Base-by-base conservation (phyloP, 2,888 invertebrate genomes). In the Halocaridina rubra region DNA sequence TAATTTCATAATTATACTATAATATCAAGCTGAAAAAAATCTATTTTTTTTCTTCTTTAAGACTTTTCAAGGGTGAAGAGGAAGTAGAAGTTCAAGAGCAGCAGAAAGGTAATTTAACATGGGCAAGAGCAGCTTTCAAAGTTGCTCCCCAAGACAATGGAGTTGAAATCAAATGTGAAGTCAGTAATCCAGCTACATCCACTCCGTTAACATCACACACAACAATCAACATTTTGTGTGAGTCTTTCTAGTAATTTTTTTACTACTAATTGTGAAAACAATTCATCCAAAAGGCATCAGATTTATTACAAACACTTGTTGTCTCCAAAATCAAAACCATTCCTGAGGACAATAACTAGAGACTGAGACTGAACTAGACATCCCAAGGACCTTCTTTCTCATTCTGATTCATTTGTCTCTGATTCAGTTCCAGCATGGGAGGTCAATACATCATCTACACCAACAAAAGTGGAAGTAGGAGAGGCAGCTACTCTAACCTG, bases 171-270 rank as follows among this genome's bases (percentile, higher is more conserved):
- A 71, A 46, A 29, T 82, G 82, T 39, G 57, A 82, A 22, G 82
- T 78, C 53, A 53, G 77, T 46, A 82, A 72, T n/a, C 59, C 82
- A 0, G 82, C 82, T 30, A 82, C 82, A 13, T 71, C 57, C 59
- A 61, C 82, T 7, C 82, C 82, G 29, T 64, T 82, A 22, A 22
- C 77, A 13, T 57, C 72, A 39, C 78, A 82, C 39, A 30, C 71
- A 64, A 78, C 72, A 7, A 53, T 82, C 22, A 72, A 24, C 29
- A 30, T 82, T 16, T 24, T 69, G 24, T 82, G 82, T 82, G 46
- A 82, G 82, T 72, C 13, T 19, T 27, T 32, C n/a, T n/a, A n/a
- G n/a, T n/a, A n/a, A n/a, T n/a, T n/a, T n/a, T n/a, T n/a, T n/a
- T n/a, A n/a, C n/a, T n/a, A n/a, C n/a, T n/a, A n/a, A n/a, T n/a